Evolutionary conservation across 2,797 vertebrate genomes (phyloP).

Genomic region (Zalophus californianus): DNA sequence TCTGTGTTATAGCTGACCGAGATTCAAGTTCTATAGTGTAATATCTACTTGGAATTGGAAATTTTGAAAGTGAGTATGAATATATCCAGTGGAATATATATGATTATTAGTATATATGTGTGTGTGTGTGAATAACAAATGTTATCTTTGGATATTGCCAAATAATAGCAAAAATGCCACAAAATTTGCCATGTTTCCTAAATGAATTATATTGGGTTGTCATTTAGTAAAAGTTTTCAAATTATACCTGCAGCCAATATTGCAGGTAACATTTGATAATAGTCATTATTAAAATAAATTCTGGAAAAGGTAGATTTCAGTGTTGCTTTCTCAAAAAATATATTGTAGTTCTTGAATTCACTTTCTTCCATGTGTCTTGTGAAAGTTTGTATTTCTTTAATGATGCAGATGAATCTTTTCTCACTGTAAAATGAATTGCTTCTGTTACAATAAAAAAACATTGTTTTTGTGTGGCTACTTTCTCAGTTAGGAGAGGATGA

Average conservation of each 20-base stretch:
- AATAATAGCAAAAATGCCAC: not conserved
- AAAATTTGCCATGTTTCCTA: not conserved
- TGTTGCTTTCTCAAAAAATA: slow-evolving; percentile 52
- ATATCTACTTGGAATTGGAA: not conserved
- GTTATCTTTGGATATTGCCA: not conserved
- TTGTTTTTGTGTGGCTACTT: not conserved
- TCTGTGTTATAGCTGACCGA: not conserved
- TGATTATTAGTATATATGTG: not conserved
- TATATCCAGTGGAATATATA: not conserved
- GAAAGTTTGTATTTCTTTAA: not conserved
- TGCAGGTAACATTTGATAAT: not conserved
- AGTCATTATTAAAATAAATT: slow-evolving; percentile 72
- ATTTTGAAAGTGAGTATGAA: not conserved
- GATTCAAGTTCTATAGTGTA: not conserved
- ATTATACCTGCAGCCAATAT: not conserved
- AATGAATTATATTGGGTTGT: not conserved
- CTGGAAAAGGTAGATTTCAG: slow-evolving; percentile 36
- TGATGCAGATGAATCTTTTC: not conserved
- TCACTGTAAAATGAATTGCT: not conserved
- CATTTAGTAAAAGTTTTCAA: not conserved
- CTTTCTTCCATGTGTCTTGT: not conserved
- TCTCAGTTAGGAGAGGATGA: not conserved
- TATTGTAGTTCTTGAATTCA: slow-evolving; percentile 3
- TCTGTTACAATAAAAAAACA: not conserved
- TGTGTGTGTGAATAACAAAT: not conserved